Evolutionary conservation across 2,113 vertebrate species (phyloP).

Genomic region (Neoarius graeffei): DNA sequence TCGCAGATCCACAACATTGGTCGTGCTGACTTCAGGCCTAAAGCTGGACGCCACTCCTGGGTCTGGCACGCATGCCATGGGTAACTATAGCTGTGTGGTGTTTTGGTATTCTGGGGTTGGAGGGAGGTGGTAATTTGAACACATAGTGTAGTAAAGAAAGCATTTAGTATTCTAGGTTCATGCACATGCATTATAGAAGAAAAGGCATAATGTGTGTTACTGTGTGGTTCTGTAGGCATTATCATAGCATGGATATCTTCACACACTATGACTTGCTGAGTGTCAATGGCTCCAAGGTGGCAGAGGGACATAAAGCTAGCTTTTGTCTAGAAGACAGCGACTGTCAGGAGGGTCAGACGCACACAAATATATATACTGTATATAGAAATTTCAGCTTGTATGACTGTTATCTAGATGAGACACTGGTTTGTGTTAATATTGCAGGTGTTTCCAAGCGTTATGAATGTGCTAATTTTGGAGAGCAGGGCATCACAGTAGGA

Average conservation of each 20-base stretch:
- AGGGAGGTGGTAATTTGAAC: not conserved
- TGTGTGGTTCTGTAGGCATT: conserved; percentile 78
- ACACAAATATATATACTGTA: not conserved
- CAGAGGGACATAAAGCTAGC: conserved; percentile 96
- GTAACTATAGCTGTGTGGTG: conserved; percentile 65
- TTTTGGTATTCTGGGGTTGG: not conserved
- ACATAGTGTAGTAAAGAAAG: not conserved
- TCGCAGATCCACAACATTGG: conserved; percentile 97
- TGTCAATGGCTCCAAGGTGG: conserved; percentile 89
- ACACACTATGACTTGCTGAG: conserved; percentile 94
- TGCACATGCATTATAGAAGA: not conserved
- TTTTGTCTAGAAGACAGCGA: conserved; percentile 97
- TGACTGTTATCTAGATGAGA: not conserved
- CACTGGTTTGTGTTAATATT: conserved; percentile 24
- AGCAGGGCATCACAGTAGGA: conserved; percentile 97
- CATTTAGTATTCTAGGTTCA: not conserved
- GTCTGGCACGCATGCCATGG: conserved; percentile 98
- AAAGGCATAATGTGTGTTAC: not conserved
- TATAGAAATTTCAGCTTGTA: not conserved
- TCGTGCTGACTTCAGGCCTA: conserved; percentile 93
- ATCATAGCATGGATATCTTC: conserved; percentile 99
- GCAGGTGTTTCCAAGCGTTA: conserved; percentile 91
- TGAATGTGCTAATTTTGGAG: conserved; percentile 96
- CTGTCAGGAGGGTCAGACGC: conserved; percentile 84
- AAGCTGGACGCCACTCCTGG: conserved; percentile 95